Conservation (phyloP, 2,888 invertebrate species). For the Coleophora deauratella region DNA sequence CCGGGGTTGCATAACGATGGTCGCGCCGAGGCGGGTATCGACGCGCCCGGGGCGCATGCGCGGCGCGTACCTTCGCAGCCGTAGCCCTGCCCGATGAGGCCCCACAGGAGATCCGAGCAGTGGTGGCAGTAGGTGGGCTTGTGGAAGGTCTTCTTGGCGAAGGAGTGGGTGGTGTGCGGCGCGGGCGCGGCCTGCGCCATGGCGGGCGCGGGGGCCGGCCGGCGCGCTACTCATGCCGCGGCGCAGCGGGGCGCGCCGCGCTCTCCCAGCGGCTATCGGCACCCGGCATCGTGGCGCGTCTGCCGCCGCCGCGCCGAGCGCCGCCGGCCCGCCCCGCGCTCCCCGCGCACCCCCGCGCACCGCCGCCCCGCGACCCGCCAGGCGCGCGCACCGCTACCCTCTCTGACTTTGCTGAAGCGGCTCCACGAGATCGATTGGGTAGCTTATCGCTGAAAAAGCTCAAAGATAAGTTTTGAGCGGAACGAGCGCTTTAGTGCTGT, state of each 20-base stretch:
- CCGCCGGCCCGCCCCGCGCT: conserved; percentile 15
- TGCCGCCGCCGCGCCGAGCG: conserved; percentile 37
- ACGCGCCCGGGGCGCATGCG: conserved; percentile 63
- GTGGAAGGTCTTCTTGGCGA: conserved; percentile 99
- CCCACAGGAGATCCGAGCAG: conserved; percentile 99
- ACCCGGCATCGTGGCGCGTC: conserved; percentile 74
- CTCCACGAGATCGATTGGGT: conserved; percentile 36
- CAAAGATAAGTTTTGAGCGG: no score
- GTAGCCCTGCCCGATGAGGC: conserved; percentile 99
- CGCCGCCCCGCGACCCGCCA: conserved; percentile 34
- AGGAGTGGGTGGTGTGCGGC: conserved; percentile 89
- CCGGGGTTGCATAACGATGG: conserved; percentile 55
- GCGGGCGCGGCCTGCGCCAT: conserved; percentile 76
- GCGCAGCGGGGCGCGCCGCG: conserved; percentile 75
- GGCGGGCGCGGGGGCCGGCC: conserved; percentile 72
- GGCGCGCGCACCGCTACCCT: conserved; percentile 48
- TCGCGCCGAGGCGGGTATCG: conserved; percentile 59
- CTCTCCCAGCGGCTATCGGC: conserved; percentile 73
- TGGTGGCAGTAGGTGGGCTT: conserved; percentile 99
- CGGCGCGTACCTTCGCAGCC: conserved; percentile 96
- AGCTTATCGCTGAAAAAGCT: conserved; percentile 1
- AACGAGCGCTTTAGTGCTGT: no score
- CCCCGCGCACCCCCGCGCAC: conserved; percentile 17
- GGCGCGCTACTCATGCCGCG: conserved; percentile 72
- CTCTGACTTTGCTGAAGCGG: conserved; percentile 36